Evolutionary conservation across 1,140 invertebrate species (phyloP), one percentile per base, ranked within the genome.

Genomic region (Drosophila sturtevanti): DNA sequence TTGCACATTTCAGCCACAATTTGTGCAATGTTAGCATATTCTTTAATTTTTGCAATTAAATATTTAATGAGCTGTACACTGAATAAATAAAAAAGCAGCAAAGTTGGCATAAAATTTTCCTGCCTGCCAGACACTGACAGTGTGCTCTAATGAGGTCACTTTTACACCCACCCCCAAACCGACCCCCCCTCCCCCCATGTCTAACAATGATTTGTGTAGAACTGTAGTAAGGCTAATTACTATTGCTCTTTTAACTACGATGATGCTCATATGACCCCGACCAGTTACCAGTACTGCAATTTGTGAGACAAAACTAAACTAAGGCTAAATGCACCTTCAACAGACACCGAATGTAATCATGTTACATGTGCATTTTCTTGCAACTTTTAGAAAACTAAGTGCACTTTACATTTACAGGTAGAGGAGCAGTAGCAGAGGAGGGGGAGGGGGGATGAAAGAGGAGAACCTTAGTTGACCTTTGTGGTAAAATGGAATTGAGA

Each of bases 21-120:
- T 79, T 69, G 38, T 68, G 81, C 79, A 63, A 58, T 60, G 78
- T 69, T 78, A 66, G 81, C 82, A 82, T 65, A 86, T 82, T 86
- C 82, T 82, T 82, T 86, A 80, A 86, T 86, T 86, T 85, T 56
- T 65, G 75, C 27, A 78, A 86, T 86, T 86, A 87, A 86, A 86
- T 86, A 86, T 86, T 86, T 86, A 86, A 86, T 87, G 81, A 87
- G 81, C 78, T 74, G 74, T 79, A 67, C 65, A 60, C 22, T 31
- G 22, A 21, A 27, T 21, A 64, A 31, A 48, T 44, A 31, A 41
- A 14, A 54, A 68, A 55, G 38, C 60, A 48, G 56, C 69, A 68
- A 31, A 65, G 35, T 66, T 65, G 51, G 59, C 69, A 69, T 12
- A 62, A 68, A 68, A 68, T 35, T 61, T 37, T 51, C 63, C 59